phyloP scores from a whole-genome alignment of 2,888 invertebrate genomes.

The Ophioninae sp. region DNA sequence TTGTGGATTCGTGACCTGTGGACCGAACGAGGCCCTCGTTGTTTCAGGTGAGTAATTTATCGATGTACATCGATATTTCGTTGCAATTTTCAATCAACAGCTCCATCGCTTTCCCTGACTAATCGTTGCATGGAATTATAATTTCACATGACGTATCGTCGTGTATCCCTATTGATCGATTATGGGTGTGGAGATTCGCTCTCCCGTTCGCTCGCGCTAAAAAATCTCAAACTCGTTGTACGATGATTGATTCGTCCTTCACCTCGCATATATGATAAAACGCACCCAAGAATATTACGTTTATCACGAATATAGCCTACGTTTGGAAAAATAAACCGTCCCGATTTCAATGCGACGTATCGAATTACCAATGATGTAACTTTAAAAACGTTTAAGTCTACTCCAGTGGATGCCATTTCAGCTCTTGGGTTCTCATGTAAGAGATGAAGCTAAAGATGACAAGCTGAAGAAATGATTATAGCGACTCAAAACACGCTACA shows the following conservation, averaged over 20 bases:
- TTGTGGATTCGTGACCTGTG: slow-evolving; percentile 96
- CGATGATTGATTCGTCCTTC: slow-evolving; percentile 36
- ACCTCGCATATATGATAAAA: neutral
- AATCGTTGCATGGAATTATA: neutral
- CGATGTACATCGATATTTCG: neutral
- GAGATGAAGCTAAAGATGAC: too few species aligned
- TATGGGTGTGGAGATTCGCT: slow-evolving; percentile 37
- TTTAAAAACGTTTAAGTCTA: too few species aligned
- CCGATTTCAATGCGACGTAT: neutral
- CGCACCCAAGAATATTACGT: neutral
- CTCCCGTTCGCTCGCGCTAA: neutral
- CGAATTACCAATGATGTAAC: neutral
- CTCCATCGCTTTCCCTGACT: neutral
- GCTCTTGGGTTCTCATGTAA: too few species aligned
- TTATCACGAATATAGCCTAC: neutral
- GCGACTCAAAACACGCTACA: too few species aligned
- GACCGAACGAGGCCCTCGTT: slow-evolving; percentile 96
- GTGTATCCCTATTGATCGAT: neutral
- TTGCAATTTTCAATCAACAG: neutral
- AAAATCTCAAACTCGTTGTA: slow-evolving; percentile 1
- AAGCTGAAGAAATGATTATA: too few species aligned
- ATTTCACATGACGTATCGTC: neutral
- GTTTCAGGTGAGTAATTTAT: slow-evolving; percentile 88
- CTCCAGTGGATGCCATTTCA: too few species aligned
- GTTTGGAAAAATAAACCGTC: neutral